A percentile compares a stretch with the other conserved stretches of the same genome.
Conservation (phyloP, 92 coral and sea anemone genomes). For the Anthopleura xanthogrammica region DNA sequence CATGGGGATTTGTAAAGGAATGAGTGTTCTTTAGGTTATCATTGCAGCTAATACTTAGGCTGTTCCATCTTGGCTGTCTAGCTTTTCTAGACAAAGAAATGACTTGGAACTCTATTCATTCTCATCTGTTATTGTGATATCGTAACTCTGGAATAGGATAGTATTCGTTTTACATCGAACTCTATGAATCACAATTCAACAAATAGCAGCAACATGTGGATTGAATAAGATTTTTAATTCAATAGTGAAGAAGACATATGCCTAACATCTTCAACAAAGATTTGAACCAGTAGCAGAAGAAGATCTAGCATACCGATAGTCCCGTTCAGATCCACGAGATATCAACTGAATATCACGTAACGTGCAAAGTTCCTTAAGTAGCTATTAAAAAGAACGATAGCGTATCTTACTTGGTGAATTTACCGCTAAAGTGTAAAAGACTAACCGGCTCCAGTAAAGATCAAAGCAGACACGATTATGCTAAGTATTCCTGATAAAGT, state of each 20-base stretch:
- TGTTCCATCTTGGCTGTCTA: neutral
- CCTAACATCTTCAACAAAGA: neutral
- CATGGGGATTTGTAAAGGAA: neutral
- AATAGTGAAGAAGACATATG: neutral
- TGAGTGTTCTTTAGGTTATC: neutral
- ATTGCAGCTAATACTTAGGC: neutral
- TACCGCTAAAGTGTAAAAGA: conserved; percentile 7
- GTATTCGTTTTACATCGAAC: too few relatives aligned
- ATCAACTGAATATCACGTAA: neutral
- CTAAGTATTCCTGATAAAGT: neutral
- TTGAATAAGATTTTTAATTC: neutral
- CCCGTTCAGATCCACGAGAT: neutral
- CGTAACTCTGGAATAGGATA: neutral
- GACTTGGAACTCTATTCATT: neutral
- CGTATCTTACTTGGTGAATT: neutral
- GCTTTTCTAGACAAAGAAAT: neutral
- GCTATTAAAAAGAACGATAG: neutral
- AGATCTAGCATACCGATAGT: neutral
- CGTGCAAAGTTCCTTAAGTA: neutral
- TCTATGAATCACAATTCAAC: neutral
- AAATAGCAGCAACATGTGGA: neutral
- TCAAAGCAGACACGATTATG: neutral
- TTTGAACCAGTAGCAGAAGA: neutral
- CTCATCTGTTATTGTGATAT: neutral
- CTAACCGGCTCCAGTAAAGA: conserved; percentile 5